Base-by-base conservation (phyloP, 2,888 invertebrate genomes). In the Amblyjoppa fuscipennis region DNA sequence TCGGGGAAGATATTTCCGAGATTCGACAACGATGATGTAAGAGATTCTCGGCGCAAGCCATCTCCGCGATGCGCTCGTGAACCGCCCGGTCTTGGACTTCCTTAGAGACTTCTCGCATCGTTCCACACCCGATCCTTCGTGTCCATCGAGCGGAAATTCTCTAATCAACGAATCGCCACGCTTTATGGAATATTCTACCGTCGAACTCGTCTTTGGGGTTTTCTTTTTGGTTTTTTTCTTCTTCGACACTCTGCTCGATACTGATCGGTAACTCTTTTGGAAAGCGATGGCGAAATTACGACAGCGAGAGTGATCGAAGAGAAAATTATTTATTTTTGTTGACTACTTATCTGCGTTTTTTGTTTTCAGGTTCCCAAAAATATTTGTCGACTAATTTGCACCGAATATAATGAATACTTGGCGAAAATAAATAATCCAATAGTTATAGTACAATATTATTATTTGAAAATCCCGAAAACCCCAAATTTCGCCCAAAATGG, bases 131-230 rank as follows among this genome's bases (percentile, higher is more conserved):
- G 79, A 79, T 79, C 59, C 45, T 75, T 71, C 71, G 75, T 38
- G 56, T 66, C 68, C 86, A 81, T 69, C 73, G 73, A 85, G 81
- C 87, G 87, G 80, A 85, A 87, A 85, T 87, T 87, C 53, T 78
- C 53, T 78, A 85, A 88, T 88, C 85, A 84, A 88, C 80, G 84
- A 77, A 83, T 76, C 77, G 81, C 81, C 80, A 81, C 76, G 74
- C 76, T 84, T 86, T 80, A 51, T n/a, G 59, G 45, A 81, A 56
- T 73, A 74, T 56, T 56, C 73, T 28, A 68, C n/a, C 68, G 11
- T 20, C 41, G 20, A 28, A 13, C 45, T 28, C 53, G 16, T 4
- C 13, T 53, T 56, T 56, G 49, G n/a, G 41, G 20, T 49, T 25
- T 41, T 3, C n/a, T 28, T 61, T 49, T 66, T 45, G 16, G 13